Base-by-base conservation (phyloP, 2,888 invertebrate species). In the Cryptus armator region DNA sequence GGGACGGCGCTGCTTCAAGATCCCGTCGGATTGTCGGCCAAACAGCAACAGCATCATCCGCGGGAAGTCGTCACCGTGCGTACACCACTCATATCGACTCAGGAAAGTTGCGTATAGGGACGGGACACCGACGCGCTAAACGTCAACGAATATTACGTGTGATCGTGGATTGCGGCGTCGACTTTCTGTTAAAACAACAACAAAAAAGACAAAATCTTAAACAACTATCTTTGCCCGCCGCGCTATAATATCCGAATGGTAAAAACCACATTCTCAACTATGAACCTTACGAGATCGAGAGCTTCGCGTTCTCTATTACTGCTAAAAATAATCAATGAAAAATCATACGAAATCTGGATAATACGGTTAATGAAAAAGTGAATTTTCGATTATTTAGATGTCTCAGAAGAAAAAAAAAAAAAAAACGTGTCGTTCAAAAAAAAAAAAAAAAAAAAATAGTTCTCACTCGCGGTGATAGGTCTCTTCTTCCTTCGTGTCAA, bases 61-160 rank as follows among this genome's bases (percentile, higher is more conserved):
- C 91, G 93, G 32, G 93, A 93, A 81, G 92, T 93, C n/a, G 93
- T 93, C 29, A 93, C 93, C 81, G 93, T 93, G 74, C 93, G 93
- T 80, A 93, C 93, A 59, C 93, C 93, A 0, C 87, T 93, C 4
- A 93, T 93, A 83, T 93, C 93, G 14, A 93, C 93, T 32, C 93
- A 93, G 83, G 93, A 93, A 81, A 93, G 93, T 67, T 93, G 93
- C 88, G 93, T 93, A 93, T 93, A 93, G 93, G 93, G 92, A 83
- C 89, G 92, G 91, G 92, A 93, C 67, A 87, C 90, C 89, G 93
- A 93, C 93, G 93, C 93, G 91, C 93, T 93, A 88, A 92, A 93
- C 91, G 90, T 93, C 90, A 93, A 93, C 90, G 93, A 93, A 88
- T 93, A 93, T 88, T 93, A 93, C 91, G 93, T 93, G 90, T 93